Evolutionary conservation across 2,113 vertebrate genomes (phyloP), one percentile per base, ranked within the genome.

Genomic region (Perognathus longimembris): DNA sequence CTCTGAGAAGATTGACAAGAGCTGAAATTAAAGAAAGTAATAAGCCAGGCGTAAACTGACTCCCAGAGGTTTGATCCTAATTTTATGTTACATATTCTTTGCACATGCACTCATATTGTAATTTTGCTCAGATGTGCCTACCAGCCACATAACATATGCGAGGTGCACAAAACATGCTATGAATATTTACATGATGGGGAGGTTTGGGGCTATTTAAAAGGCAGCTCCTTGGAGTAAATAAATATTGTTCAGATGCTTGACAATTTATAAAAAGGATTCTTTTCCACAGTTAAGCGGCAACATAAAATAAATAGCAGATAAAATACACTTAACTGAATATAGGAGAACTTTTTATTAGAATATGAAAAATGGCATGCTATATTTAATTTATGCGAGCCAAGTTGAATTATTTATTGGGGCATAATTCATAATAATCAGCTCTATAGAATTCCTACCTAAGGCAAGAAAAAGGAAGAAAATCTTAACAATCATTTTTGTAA

Each of bases 1-100:
- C 69, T 92, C 57, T 84, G 57, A 92, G 78, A 90, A 95, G 64
- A 90, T 15, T 70, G 74, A 76, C 64, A 84, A 92, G 76, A 80
- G 61, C 40, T 78, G 10, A 88, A 88, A 95, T 90, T 81, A 90
- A 83, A 83, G 75, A 42, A 94, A 90, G 85, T 57, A 94, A 93
- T 87, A 88, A 90, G 67, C 45, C 76, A 84, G 40, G 32, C 88
- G 69, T 77, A 84, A 93, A 67, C 42, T 86, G 32, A 30, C 45
- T 92, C 85, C 94, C 82, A 75, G 45, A 95, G 67, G 77, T 81
- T 90, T 40, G 67, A 2, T 77, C 86, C 38, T 83, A 87, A 89
- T 28, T 93, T 63, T 78, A 40, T 69, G 34, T 59, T 34, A 88
- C 36, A 88, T 50, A 92, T 45, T 80, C 66, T 77, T 18, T 73